Base-by-base conservation (phyloP, 1,140 invertebrate genomes). In the Drosophila quadrilineata region DNA sequence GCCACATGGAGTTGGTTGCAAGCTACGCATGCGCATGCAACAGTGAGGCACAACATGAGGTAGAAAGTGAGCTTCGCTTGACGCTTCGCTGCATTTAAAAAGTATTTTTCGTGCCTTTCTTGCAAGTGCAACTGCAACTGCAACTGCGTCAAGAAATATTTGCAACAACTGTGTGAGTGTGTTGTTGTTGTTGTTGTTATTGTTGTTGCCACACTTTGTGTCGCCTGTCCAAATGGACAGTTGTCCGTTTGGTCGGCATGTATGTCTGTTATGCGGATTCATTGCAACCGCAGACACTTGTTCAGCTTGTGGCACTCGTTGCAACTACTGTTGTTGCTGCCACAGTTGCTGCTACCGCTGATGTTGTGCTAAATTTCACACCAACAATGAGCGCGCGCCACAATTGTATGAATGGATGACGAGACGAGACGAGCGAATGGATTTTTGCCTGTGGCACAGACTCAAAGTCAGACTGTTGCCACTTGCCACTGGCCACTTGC, bases 231-330 rank as follows among this genome's bases (percentile, higher is more conserved):
- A 54, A 21, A 10, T 33, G 53, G 29, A 26, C 28, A 59, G 49
- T 65, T 58, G 60, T 64, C 35, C 56, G 46, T 45, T 79, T 80
- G 71, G 43, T 41, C n/a, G n/a, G n/a, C n/a, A n/a, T 70, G 74
- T 74, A 85, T 79, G 79, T 85, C 79, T 85, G 79, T 71, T 85
- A 85, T 85, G 79, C 79, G 79, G 79, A 85, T 85, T 85, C 79
- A 85, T 84, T 84, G 79, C 79, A 84, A 74, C 77, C 79, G 73
- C 77, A 85, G 70, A 50, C 77, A 84, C 79, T 82, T 84, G 77
- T 84, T 76, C 14, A 41, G 53, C 19, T 45, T 59, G 53, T 41
- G 66, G 21, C 21, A 35, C 35, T 29, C 72, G 71, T 17, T 35
- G 71, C 59, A 46, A 63, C 28, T 62, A 49, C 40, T 52, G 48